Evolutionary conservation across 2,113 vertebrate species (phyloP).

Genomic region (Peromyscus polionotus): DNA sequence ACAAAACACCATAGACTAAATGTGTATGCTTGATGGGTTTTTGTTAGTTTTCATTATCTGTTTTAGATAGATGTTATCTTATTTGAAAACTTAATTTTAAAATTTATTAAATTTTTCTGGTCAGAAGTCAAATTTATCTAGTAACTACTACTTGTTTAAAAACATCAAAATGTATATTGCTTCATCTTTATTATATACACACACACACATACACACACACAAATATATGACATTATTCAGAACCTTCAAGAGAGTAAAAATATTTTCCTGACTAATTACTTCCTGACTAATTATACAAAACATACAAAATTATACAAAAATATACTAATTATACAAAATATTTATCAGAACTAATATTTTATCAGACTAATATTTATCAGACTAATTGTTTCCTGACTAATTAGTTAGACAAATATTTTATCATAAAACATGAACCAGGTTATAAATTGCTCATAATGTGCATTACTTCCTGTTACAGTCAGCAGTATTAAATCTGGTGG

Average conservation of each 20-base stretch:
- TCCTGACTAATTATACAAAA: neutral
- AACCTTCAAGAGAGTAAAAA: neutral
- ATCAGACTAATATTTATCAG: neutral
- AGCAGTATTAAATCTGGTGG: neutral
- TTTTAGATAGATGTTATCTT: neutral
- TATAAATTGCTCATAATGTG: neutral
- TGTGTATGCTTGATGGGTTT: neutral
- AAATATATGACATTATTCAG: neutral
- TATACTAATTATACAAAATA: neutral
- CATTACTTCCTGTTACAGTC: neutral
- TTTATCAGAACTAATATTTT: neutral
- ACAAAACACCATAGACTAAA: neutral
- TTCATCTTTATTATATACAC: neutral
- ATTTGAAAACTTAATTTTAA: constrained; percentile 17
- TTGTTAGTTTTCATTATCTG: neutral
- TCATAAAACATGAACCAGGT: neutral
- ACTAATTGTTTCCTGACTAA: neutral
- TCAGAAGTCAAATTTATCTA: neutral
- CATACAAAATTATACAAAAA: too few relatives aligned
- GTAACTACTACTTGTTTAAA: neutral
- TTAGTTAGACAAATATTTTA: neutral
- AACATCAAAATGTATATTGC: neutral
- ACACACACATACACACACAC: neutral
- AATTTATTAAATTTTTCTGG: neutral
- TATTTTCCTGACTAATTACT: neutral